Base-by-base conservation (phyloP, 1,140 invertebrate species). In the Orius insidiosus region DNA sequence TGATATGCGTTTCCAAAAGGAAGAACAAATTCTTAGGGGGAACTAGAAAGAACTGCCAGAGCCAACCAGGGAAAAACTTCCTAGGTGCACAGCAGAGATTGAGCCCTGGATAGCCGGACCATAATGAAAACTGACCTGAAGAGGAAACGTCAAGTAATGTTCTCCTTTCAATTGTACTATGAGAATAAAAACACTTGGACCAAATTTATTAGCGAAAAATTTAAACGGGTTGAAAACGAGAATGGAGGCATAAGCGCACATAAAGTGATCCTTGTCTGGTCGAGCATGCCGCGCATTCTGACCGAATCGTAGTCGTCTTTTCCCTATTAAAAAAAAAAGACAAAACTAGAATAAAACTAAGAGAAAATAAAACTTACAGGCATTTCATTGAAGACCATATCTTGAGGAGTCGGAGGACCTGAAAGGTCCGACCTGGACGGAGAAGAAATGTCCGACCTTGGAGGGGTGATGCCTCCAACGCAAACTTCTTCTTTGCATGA, bases 201-300 rank as follows among this genome's bases (percentile, higher is more conserved):
- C n/a, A 14, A 50, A 24, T 36, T 56, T 45, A 13, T 44, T 72
- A n/a, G 86, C 58, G 18, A 80, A 63, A 13, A 72, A 57, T 42
- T 80, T 76, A 58, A 93, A 78, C 15, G 92, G 92, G 70, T 96
- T 95, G 54, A 94, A 85, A 1, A 80, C 77, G n/a, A 95, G 60
- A 7, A 94, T 3, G 78, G 76, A 13, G 95, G 73, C 75, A 94
- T 84, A 54, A 95, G 85, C 52, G 88, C 79, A 59, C 88, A 95
- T 7, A 95, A 63, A 0, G 79, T 76, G 45, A 96, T 65, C 30
- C 88, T 75, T 0, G 87, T 85, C 49, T 87, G 78, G 60, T 94
- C 88, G 38, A 80, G 65, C 76, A 94, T 86, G 18, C 84, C 84
- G 49, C 64, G 64, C 40, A 55, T 15, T 13, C 35, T 46, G 9